Evolutionary conservation across 2,113 vertebrate species (phyloP).

Genomic region (Aegithalos caudatus): DNA sequence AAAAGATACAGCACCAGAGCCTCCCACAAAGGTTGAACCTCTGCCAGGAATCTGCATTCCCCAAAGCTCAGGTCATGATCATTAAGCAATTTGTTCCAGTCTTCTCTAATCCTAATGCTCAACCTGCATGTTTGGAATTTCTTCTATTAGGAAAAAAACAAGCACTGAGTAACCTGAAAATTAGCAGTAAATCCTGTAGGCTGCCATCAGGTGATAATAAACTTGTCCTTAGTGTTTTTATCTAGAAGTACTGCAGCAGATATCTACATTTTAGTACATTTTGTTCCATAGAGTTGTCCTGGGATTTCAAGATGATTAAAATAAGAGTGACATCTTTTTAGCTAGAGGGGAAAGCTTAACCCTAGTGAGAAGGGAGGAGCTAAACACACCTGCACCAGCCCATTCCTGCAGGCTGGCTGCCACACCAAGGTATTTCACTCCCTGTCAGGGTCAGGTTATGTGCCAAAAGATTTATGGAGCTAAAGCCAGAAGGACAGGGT

Average conservation of each 20-base stretch:
- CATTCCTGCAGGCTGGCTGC: background rate
- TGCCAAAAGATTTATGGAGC: background rate
- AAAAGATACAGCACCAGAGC: background rate
- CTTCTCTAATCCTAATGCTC: background rate
- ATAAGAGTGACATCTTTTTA: background rate
- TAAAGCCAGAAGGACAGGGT: background rate
- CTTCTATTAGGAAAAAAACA: background rate
- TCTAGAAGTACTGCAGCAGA: background rate
- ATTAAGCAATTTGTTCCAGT: background rate
- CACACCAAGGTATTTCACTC: background rate
- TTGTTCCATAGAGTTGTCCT: background rate
- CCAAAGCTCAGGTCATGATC: background rate
- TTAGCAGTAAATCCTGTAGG: background rate
- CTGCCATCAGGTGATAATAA: background rate
- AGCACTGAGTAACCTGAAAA: background rate
- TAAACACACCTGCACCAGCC: background rate
- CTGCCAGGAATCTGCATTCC: background rate
- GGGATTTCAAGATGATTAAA: background rate
- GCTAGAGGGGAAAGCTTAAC: background rate
- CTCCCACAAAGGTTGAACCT: background rate
- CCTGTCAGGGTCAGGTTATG: background rate
- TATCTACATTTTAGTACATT: background rate
- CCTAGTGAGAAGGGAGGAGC: background rate
- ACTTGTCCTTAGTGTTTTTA: background rate
- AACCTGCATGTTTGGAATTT: background rate